A percentile compares a stretch with the other conserved stretches of the same genome.
These are phyloP conservation scores for Conopomorpha cramerella DNA, from an alignment of 1,140 invertebrate genomes.

Conservation along the genomic window DNA sequence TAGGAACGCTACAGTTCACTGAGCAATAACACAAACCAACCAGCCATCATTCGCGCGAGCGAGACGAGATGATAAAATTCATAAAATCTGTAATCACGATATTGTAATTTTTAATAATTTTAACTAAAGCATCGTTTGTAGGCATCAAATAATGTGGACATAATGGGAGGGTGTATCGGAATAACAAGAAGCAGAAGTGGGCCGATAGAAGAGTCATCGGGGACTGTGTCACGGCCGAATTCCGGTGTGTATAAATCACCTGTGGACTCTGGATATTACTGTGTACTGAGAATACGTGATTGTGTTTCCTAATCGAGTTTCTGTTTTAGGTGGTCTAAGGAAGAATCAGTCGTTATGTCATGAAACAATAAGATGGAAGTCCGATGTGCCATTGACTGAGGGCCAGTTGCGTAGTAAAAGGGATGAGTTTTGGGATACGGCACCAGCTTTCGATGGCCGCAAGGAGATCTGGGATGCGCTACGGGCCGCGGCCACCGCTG, in stretches of 20 bases:
- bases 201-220: constrained; percentile 75
- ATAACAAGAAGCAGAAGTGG: constrained; percentile 78
- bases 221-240: constrained; percentile 75
- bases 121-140: no score
- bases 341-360: constrained; percentile 94
- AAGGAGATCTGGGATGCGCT: constrained; percentile 98
- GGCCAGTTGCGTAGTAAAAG: constrained; percentile 90
- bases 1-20: no score
- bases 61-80: no score
- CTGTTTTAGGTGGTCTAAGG: constrained; percentile 70
- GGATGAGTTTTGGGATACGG: constrained; percentile 98
- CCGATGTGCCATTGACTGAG: constrained; percentile 92
- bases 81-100: no score
- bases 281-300: no score
- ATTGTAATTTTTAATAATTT: no score
- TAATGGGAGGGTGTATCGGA: constrained; percentile 84
- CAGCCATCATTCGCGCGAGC: no score
- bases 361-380: constrained; percentile 94
- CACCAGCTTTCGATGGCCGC: constrained; percentile 94
- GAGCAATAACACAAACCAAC: no score
- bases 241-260: constrained; percentile 64
- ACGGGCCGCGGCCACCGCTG: constrained; percentile 87
- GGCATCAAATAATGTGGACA: constrained; percentile 63
- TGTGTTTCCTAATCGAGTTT: no score
- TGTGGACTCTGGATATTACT: no score